Conservation (phyloP, 2,113 vertebrate genomes). For the Himantopus leucocephalus region DNA sequence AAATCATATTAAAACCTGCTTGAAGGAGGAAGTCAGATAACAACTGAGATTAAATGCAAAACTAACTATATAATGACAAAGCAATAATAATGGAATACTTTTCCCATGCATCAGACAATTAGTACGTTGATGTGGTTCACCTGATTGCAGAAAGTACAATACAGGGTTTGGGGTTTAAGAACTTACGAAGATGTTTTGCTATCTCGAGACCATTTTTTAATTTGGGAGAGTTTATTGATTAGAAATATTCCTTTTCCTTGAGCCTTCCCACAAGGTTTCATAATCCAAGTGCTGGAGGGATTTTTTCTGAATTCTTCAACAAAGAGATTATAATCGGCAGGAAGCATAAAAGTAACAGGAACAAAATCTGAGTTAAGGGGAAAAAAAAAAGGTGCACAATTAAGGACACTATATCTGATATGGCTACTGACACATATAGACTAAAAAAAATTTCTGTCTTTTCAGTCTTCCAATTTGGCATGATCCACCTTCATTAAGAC, state of each 20-base stretch:
- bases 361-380: constrained; percentile 85
- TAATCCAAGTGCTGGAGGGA: constrained; percentile 98
- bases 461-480: background rate
- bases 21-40: constrained; percentile 9
- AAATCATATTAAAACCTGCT: background rate
- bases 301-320: constrained; percentile 98
- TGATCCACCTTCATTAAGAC: background rate
- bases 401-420: background rate
- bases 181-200: constrained; percentile 95
- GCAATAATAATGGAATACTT: background rate
- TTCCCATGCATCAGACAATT: background rate
- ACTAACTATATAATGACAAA: background rate
- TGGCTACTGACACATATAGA: background rate
- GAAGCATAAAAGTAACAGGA: constrained; percentile 97
- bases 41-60: background rate
- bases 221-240: constrained; percentile 98
- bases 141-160: background rate
- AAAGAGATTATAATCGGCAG: constrained; percentile 95
- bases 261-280: constrained; percentile 98
- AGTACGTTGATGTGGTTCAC: background rate
- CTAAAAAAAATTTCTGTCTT: background rate
- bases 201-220: constrained; percentile 98
- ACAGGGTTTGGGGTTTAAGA: background rate
- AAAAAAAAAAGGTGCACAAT: background rate
- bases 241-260: constrained; percentile 99